Evolutionary conservation across 2,888 invertebrate genomes (phyloP).

Genomic region (Suillia variegata): DNA sequence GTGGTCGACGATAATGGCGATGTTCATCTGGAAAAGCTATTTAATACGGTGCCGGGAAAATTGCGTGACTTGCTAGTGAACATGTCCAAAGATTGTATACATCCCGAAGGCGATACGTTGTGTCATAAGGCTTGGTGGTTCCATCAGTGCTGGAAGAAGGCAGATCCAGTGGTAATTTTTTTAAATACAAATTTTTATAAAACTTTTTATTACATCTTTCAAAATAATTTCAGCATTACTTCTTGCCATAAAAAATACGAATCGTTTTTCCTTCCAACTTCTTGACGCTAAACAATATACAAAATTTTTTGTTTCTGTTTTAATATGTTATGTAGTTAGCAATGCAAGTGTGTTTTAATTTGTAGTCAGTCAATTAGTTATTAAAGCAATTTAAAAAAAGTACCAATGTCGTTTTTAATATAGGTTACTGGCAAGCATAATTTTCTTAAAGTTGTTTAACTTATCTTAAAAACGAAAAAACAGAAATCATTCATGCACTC

Average conservation of each 20-base stretch:
- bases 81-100: slow-evolving; percentile 52
- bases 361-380: background rate
- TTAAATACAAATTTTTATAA: background rate
- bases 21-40: slow-evolving; percentile 56
- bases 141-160: slow-evolving; percentile 59
- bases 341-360: background rate
- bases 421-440: too few relatives aligned
- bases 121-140: slow-evolving; percentile 61
- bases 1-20: slow-evolving; percentile 59
- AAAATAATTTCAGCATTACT: slow-evolving; percentile 43
- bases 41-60: slow-evolving; percentile 44
- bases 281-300: background rate
- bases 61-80: slow-evolving; percentile 49
- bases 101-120: slow-evolving; percentile 55
- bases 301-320: background rate
- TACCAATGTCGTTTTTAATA: too few relatives aligned
- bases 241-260: slow-evolving; percentile 38
- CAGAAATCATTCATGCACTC: too few relatives aligned
- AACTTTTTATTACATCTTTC: background rate
- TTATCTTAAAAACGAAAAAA: too few relatives aligned
- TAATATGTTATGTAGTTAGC: background rate
- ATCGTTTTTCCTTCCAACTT: background rate
- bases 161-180: slow-evolving; percentile 52
- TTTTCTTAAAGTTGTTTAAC: too few relatives aligned
- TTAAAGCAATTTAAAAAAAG: background rate